Base-by-base conservation (phyloP, 2,797 vertebrate species). In the Melanogrammus aeglefinus region DNA sequence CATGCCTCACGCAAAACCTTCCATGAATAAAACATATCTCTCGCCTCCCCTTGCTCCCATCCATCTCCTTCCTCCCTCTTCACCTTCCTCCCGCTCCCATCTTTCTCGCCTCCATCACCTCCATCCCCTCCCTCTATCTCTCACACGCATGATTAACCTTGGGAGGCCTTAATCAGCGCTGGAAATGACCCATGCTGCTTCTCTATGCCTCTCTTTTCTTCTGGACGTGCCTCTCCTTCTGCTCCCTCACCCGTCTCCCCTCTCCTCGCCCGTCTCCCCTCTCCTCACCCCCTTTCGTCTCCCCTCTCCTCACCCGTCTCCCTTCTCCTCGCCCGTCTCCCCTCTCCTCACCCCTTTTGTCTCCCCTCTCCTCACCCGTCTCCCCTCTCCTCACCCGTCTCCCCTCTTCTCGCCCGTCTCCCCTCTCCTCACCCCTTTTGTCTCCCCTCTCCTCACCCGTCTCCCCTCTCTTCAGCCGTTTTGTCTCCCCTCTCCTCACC, bases 21-120 rank as follows among this genome's bases (percentile, higher is more conserved):
- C 77, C 91, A 95, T 95, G 93, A 94, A 94, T 94, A 94, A 94
- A 94, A 91, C 90, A 94, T 94, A 78, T 77, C 88, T 83, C 86
- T 88, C 81, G 87, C 89, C 90, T 90, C 84, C 88, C 89, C 82
- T 88, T 84, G 88, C 88, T 87, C 83, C 75, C 85, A 91, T 91
- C 90, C 89, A 92, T 92, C 91, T 90, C 88, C 74, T 78, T 78
- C 75, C 73, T 74, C 74, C 35, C 31, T 35, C 33, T 73, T 44
- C 76, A 73, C 74, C 57, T 41, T 86, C 88, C 85, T 86, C 81
- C 75, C 79, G 66, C 87, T 88, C 86, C 79, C 81, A 89, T 82
- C 84, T 80, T 87, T 84, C 86, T 81, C 79, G 77, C 85, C 86
- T 75, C 47, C 33, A 18, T 21, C 16, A 16, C 79, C 82, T 57